A percentile compares a stretch with the other conserved stretches of the same genome.
Evolutionary conservation across 2,888 invertebrate genomes (phyloP).

Genomic region (Germaria angustata): DNA sequence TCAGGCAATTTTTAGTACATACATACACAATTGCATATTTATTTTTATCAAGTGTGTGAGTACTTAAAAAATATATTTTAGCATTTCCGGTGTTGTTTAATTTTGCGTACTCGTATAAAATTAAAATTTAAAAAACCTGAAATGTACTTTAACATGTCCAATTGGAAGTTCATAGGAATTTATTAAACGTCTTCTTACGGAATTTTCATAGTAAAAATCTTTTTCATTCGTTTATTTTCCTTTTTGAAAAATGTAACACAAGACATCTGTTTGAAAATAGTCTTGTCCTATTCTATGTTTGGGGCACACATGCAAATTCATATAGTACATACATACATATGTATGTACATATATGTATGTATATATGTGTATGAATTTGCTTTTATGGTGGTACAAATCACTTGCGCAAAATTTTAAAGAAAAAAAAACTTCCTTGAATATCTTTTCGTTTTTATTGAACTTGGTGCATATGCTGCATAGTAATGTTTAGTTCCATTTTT

Average conservation of each 20-base stretch:
- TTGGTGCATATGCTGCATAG: too few species aligned
- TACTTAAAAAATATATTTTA: constrained; percentile 26
- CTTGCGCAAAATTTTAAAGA: too few species aligned
- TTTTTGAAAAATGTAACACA: not conserved
- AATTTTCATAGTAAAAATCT: not conserved
- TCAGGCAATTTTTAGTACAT: not conserved
- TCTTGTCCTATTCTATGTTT: too few species aligned
- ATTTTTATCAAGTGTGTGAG: constrained; percentile 1
- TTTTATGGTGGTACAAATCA: too few species aligned
- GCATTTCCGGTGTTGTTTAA: constrained; percentile 25
- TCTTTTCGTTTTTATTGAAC: too few species aligned
- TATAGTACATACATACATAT: too few species aligned
- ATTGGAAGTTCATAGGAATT: constrained; percentile 15
- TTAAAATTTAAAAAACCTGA: not conserved
- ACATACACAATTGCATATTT: not conserved
- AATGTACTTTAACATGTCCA: not conserved
- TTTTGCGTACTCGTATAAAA: not conserved
- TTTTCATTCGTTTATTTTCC: too few species aligned
- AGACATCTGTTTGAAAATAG: constrained; percentile 20
- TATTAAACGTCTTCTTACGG: not conserved
- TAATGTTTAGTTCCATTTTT: too few species aligned
- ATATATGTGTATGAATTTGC: too few species aligned
- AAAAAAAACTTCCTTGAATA: too few species aligned
- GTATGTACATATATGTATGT: too few species aligned
- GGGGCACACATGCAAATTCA: too few species aligned